Evolutionary conservation across 2,113 vertebrate genomes (phyloP).

Genomic region (Daubentonia madagascariensis): DNA sequence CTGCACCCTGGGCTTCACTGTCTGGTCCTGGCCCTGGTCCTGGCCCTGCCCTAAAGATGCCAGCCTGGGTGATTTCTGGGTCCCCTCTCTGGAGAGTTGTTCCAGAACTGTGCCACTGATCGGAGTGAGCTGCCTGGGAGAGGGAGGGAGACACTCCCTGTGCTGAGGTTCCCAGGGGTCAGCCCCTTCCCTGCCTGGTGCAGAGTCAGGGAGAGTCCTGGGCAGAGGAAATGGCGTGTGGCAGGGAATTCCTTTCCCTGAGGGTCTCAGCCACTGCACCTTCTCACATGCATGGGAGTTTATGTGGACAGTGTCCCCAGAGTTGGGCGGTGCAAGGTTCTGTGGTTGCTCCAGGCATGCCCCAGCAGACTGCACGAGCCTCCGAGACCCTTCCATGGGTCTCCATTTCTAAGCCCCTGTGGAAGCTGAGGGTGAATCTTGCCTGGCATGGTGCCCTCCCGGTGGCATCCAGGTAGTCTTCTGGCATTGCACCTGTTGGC

Average conservation of each 20-base stretch:
- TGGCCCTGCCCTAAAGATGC: neutral
- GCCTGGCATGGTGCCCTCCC: fast-evolving
- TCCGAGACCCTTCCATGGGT: fast-evolving
- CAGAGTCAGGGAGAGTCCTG: neutral
- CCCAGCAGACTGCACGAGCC: neutral
- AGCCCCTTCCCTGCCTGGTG: neutral
- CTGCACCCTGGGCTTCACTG: fast-evolving
- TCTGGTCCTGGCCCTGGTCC: neutral
- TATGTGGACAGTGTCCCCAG: fast-evolving
- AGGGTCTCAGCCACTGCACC: neutral
- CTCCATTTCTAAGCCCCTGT: neutral
- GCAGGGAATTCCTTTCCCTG: neutral
- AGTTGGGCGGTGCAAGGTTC: fast-evolving
- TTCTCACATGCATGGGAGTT: fast-evolving
- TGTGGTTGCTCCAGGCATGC: fast-evolving
- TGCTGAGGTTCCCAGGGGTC: no score
- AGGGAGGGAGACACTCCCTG: neutral
- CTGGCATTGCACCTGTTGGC: neutral
- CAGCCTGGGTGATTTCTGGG: neutral
- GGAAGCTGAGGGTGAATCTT: neutral
- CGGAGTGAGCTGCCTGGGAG: fast-evolving
- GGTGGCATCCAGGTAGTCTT: no score
- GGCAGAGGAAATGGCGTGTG: fast-evolving
- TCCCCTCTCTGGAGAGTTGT: neutral
- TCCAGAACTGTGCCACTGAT: neutral